Percentiles rank a stretch among this genome's conserved stretches.
Evolutionary conservation across 2,113 vertebrate genomes (phyloP).

Genomic region (Isurus oxyrinchus): DNA sequence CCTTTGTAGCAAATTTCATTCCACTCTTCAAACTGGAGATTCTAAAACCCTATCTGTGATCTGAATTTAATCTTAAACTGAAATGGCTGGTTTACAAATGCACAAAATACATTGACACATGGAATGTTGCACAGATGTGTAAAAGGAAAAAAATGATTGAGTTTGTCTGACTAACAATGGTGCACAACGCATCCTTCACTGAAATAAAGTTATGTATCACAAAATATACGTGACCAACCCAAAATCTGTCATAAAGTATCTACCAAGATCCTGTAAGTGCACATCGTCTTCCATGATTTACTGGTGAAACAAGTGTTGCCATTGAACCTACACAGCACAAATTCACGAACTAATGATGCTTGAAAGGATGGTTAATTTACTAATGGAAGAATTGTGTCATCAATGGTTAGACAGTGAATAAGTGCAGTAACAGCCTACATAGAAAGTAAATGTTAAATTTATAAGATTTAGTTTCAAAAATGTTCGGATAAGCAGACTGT

Average conservation of each 20-base stretch:
- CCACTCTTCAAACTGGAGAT: no score
- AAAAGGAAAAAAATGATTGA: not conserved
- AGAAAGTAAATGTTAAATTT: not conserved
- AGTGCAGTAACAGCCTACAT: not conserved
- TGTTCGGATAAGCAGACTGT: not conserved
- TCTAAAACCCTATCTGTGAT: not conserved
- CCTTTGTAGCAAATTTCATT: no score
- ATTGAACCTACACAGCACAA: not conserved
- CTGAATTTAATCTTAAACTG: not conserved
- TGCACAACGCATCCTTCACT: not conserved
- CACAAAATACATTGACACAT: not conserved
- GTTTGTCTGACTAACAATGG: not conserved
- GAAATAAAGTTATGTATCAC: not conserved
- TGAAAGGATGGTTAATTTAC: constrained; percentile 8
- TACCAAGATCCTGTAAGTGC: not conserved
- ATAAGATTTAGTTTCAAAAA: not conserved
- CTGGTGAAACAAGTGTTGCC: not conserved
- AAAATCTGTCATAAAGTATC: not conserved
- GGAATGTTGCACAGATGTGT: not conserved
- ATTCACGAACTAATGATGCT: not conserved
- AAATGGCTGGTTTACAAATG: not conserved
- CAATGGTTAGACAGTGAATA: not conserved
- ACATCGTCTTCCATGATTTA: not conserved
- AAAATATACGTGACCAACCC: no score
- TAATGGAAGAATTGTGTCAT: not conserved